Percentiles rank a stretch among this genome's conserved stretches.
Conservation (phyloP, 2,113 vertebrate genomes). For the Triplophysa tibetana region DNA sequence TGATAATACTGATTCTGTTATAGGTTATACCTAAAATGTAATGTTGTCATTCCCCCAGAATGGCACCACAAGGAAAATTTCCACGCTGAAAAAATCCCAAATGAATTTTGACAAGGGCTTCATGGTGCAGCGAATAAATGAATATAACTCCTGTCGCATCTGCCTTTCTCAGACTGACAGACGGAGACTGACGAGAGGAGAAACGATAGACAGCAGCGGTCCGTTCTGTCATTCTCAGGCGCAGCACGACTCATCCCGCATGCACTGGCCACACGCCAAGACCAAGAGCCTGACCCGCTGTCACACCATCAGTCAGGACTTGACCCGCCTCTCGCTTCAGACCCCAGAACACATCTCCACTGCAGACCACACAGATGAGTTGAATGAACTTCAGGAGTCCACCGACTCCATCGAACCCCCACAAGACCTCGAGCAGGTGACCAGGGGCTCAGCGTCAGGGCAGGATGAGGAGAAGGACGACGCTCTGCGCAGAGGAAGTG, state of each 20-base stretch:
- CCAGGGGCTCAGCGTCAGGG: neutral
- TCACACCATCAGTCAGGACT: slow-evolving; percentile 68
- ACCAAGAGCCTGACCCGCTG: slow-evolving; percentile 69
- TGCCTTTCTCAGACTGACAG: slow-evolving; percentile 51
- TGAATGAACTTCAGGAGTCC: neutral
- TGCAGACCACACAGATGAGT: neutral
- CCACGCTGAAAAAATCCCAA: neutral
- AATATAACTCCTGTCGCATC: neutral
- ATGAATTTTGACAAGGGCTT: neutral
- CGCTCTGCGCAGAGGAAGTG: neutral
- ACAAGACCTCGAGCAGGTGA: slow-evolving; percentile 28
- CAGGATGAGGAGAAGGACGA: neutral
- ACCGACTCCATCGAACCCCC: neutral
- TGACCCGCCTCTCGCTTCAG: neutral
- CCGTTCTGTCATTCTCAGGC: neutral
- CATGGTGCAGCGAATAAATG: neutral
- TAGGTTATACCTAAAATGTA: too few species aligned
- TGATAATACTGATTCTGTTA: too few species aligned
- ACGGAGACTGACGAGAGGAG: slow-evolving; percentile 66
- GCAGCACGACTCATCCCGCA: neutral
- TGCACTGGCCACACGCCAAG: slow-evolving; percentile 1
- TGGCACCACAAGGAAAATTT: too few species aligned
- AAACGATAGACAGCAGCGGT: slow-evolving; percentile 66
- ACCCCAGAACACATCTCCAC: neutral
- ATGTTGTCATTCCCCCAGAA: too few species aligned